Evolutionary conservation across 35 echinoderm and acorn worm species (phyloP).

Genomic region (Amphiura filiformis): DNA sequence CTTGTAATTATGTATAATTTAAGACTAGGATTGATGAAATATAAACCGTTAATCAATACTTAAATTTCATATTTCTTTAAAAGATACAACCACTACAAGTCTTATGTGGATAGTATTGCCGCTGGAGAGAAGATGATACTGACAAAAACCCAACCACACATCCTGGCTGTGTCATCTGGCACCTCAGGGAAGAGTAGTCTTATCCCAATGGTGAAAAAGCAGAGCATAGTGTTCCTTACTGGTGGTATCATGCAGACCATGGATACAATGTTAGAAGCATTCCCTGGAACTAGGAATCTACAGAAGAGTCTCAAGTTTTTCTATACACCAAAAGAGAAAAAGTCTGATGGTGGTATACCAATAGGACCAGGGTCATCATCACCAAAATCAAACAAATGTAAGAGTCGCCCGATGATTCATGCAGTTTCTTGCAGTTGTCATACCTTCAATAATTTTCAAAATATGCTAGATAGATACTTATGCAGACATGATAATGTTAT

Average conservation of each 20-base stretch:
- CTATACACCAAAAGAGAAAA: constrained; percentile 69
- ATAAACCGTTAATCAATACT: no score
- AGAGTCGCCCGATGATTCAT: no score
- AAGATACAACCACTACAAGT: constrained; percentile 57
- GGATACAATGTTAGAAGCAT: constrained; percentile 50
- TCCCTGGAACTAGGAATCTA: constrained; percentile 62
- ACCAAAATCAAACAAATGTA: constrained; percentile 55
- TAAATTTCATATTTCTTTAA: neutral
- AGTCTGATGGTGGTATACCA: constrained; percentile 59
- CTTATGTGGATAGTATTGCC: constrained; percentile 63
- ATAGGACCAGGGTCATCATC: constrained; percentile 86
- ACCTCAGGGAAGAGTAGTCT: constrained; percentile 72
- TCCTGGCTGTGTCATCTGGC: constrained; percentile 73
- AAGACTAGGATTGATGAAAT: no score
- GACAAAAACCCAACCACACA: constrained; percentile 60
- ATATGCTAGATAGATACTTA: no score
- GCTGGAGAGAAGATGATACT: constrained; percentile 60
- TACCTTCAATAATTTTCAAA: no score
- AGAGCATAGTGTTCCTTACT: constrained; percentile 49
- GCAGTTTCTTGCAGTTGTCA: no score
- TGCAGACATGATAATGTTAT: no score
- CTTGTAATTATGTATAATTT: no score
- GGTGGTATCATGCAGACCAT: constrained; percentile 60
- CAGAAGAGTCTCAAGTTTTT: constrained; percentile 80
- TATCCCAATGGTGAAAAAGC: constrained; percentile 75